Percentiles rank a stretch among this genome's conserved stretches.
These are phyloP conservation scores for Lacerta agilis DNA, from an alignment of 2,797 vertebrate genomes.

Conservation along the genomic window DNA sequence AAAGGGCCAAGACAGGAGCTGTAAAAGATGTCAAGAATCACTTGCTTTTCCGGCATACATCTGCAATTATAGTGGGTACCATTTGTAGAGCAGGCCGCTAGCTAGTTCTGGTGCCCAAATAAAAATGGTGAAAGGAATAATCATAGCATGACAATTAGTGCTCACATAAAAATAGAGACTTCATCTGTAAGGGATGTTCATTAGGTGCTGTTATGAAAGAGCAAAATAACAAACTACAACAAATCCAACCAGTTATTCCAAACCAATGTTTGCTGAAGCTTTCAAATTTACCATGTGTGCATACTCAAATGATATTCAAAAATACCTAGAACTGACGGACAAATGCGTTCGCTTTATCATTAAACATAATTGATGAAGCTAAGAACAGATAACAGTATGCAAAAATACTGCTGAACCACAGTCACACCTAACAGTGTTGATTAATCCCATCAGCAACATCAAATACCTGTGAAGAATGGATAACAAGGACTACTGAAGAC, in stretches of 20 bases:
- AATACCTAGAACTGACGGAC: background rate
- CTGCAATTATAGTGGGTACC: background rate
- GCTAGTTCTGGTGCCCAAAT: background rate
- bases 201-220: background rate
- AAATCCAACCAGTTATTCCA: slow-evolving; percentile 1
- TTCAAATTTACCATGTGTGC: background rate
- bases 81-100: background rate
- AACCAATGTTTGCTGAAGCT: background rate
- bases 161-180: background rate
- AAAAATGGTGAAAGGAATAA: background rate
- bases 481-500: background rate
- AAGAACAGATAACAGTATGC: background rate
- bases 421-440: slow-evolving; percentile 17
- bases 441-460: slow-evolving; percentile 11
- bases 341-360: background rate
- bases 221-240: background rate
- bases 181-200: background rate
- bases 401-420: background rate
- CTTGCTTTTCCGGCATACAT: background rate
- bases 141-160: background rate
- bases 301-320: background rate
- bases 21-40: background rate
- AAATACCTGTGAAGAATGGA: slow-evolving; percentile 2
- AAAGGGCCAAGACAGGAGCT: slow-evolving; percentile 4
- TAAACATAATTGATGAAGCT: background rate